These are phyloP conservation scores for Turritopsis rubra DNA, from an alignment of 30 jellyfish, hydroid and myxozoan species.

Conservation along the genomic window DNA sequence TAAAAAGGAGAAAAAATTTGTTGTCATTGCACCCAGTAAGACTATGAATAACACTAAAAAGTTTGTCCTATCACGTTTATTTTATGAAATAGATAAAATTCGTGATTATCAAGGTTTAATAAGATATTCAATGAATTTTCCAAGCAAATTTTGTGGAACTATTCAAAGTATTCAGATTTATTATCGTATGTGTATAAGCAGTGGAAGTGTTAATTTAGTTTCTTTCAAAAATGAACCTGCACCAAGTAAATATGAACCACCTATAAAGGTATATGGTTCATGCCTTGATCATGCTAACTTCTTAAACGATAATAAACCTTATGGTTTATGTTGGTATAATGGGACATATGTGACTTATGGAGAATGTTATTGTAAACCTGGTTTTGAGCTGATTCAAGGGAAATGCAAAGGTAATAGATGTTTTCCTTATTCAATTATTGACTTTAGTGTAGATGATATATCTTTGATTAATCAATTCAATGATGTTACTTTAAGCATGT, in stretches of 20 bases:
- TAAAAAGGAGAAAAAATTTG: background rate
- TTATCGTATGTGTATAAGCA: background rate
- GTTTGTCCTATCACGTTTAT: background rate
- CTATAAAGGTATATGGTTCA: background rate
- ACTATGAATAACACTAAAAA: background rate
- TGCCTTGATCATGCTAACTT: constrained; percentile 6
- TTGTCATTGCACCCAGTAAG: background rate
- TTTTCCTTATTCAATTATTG: background rate
- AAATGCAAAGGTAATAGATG: constrained; percentile 32
- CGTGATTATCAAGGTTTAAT: background rate
- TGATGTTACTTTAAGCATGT: background rate
- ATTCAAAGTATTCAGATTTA: background rate
- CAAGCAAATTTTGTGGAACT: background rate
- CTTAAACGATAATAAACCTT: background rate
- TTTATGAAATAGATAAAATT: background rate
- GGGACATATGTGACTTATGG: constrained; percentile 55
- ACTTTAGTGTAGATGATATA: background rate
- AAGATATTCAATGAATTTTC: background rate
- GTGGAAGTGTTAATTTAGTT: background rate
- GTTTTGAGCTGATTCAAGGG: constrained; percentile 18
- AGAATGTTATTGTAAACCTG: constrained; percentile 52
- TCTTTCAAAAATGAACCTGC: background rate
- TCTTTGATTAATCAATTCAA: too few species aligned
- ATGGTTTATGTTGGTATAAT: constrained; percentile 39
- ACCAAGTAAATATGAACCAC: constrained; percentile 1